Conservation (phyloP, 2,888 invertebrate genomes). For the Ariolimax columbianus region DNA sequence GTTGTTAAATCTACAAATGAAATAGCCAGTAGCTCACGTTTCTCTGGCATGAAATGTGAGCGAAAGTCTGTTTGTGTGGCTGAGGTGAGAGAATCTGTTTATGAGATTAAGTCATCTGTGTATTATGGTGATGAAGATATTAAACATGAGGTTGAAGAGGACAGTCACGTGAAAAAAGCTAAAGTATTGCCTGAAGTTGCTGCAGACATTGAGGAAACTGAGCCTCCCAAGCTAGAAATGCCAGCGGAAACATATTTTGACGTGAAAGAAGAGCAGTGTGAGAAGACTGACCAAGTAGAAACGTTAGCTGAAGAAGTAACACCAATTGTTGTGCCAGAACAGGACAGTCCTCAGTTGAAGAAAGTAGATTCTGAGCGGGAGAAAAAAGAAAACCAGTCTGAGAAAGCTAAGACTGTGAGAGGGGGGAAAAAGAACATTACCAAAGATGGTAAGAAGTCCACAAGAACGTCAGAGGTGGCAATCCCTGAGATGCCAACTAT, state of each 20-base stretch:
- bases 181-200: not conserved
- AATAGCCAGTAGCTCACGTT: not conserved
- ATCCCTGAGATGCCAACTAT: slow-evolving; percentile 47
- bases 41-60: slow-evolving; percentile 5
- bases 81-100: slow-evolving; percentile 26
- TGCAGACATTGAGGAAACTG: slow-evolving; percentile 14
- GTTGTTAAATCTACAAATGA: slow-evolving; percentile 1
- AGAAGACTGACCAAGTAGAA: slow-evolving; percentile 1
- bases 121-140: not conserved
- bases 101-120: slow-evolving; percentile 41
- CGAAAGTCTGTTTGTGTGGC: slow-evolving; percentile 24
- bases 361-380: slow-evolving; percentile 50
- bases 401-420: slow-evolving; percentile 47
- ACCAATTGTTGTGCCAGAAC: slow-evolving; percentile 1
- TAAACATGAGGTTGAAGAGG: not conserved
- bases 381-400: slow-evolving; percentile 55
- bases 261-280: slow-evolving; percentile 30
- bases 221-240: not conserved
- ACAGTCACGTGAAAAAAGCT: not conserved
- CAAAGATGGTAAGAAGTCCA: slow-evolving; percentile 46
- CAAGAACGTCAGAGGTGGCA: slow-evolving; percentile 38
- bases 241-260: slow-evolving; percentile 25
- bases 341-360: slow-evolving; percentile 46
- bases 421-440: slow-evolving; percentile 48
- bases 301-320: not conserved